Evolutionary conservation across 2,888 invertebrate genomes (phyloP).

Genomic region (Phorcus lineatus): DNA sequence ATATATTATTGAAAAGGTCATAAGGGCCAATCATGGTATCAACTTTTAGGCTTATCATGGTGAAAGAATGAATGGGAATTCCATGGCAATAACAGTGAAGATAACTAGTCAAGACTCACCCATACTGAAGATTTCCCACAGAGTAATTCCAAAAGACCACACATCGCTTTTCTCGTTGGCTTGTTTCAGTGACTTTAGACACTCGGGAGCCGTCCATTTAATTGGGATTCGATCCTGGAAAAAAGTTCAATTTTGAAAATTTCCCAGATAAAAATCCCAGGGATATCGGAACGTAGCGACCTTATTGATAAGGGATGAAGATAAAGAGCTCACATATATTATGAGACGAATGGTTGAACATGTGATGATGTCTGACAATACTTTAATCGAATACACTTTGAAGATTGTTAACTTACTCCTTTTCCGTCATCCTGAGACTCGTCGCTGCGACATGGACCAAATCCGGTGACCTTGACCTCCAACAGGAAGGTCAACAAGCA

Average conservation of each 20-base stretch:
- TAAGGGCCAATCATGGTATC: too few species aligned
- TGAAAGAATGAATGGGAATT: too few species aligned
- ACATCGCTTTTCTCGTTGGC: conserved; percentile 39
- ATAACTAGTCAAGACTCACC: too few species aligned
- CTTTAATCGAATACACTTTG: too few species aligned
- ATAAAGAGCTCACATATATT: too few species aligned
- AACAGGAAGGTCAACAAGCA: conserved; percentile 42
- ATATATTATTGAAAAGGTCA: too few species aligned
- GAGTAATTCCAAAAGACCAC: conserved; percentile 40
- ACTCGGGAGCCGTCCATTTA: conserved; percentile 42
- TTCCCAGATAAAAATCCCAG: too few species aligned
- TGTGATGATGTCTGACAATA: too few species aligned
- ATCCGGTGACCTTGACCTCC: conserved; percentile 52
- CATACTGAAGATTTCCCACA: conserved; percentile 44
- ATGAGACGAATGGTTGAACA: too few species aligned
- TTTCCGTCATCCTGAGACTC: conserved; percentile 35
- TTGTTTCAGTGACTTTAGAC: conserved; percentile 29
- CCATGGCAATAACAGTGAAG: too few species aligned
- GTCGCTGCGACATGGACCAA: conserved; percentile 47
- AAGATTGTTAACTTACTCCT: conserved; percentile 29
- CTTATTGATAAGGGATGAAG: background rate
- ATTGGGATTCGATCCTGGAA: conserved; percentile 37
- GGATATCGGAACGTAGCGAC: too few species aligned
- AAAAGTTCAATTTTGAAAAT: background rate
- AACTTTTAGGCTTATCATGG: too few species aligned